These are phyloP conservation scores for Fringilla coelebs DNA, from an alignment of 2,797 vertebrate species.

Conservation along the genomic window DNA sequence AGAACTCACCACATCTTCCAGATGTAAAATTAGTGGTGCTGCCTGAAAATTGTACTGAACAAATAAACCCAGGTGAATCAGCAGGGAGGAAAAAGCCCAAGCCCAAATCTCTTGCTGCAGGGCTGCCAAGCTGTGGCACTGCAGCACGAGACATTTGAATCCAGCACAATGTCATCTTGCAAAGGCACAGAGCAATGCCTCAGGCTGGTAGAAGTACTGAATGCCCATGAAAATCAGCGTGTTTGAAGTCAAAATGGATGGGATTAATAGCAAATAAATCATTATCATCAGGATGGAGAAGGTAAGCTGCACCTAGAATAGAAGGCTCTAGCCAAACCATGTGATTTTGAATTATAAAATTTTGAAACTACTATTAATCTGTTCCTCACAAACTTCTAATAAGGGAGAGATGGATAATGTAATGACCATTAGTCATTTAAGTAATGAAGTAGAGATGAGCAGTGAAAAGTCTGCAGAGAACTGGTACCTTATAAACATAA, in stretches of 20 bases:
- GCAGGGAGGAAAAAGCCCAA: background rate
- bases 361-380: background rate
- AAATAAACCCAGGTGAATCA: background rate
- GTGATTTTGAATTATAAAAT: background rate
- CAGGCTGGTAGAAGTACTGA: background rate
- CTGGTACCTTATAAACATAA: slow-evolving; percentile 95
- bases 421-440: background rate
- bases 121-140: background rate
- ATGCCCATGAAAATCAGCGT: background rate
- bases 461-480: background rate
- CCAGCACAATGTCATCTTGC: background rate
- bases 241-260: background rate
- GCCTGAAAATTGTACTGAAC: background rate
- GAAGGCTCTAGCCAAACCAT: background rate
- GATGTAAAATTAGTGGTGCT: background rate
- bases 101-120: background rate
- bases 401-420: background rate
- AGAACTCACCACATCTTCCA: background rate
- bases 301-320: background rate
- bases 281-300: background rate
- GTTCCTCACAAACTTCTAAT: background rate
- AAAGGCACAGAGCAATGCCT: background rate
- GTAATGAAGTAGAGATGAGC: background rate
- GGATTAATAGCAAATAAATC: background rate
- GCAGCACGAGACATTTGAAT: background rate